Percentiles rank a stretch among this genome's conserved stretches.
phyloP scores from a whole-genome alignment of 2,797 vertebrate species.

The Dicrostonyx torquatus region DNA sequence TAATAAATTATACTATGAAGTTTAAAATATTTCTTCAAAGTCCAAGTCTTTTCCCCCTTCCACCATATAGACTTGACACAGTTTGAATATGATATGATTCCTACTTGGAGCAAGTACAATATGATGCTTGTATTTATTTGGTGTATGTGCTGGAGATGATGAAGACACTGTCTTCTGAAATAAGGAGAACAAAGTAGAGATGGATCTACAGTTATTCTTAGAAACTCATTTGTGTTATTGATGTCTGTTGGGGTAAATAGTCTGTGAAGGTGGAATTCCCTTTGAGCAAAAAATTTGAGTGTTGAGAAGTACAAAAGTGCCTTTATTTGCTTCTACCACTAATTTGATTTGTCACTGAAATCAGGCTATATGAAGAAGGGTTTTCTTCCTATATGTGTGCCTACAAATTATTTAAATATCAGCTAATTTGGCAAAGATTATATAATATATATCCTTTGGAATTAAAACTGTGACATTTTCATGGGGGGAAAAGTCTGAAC shows the following conservation, averaged over 20 bases:
- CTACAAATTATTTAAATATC: slow-evolving; percentile 33
- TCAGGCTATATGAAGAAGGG: background rate
- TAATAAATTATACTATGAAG: slow-evolving; percentile 36
- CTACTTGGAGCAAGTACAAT: background rate
- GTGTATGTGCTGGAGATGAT: background rate
- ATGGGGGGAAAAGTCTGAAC: slow-evolving; percentile 49
- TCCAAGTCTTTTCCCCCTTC: background rate
- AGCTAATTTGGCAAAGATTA: slow-evolving; percentile 49
- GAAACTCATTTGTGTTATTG: slow-evolving; percentile 32
- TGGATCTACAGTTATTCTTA: background rate
- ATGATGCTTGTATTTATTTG: background rate
- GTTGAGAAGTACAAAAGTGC: background rate
- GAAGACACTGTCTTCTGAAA: background rate
- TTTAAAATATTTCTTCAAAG: slow-evolving; percentile 54
- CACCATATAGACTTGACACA: background rate
- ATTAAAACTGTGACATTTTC: slow-evolving; percentile 63
- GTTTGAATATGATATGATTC: background rate
- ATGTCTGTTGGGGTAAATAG: background rate
- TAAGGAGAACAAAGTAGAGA: background rate
- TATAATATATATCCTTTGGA: background rate
- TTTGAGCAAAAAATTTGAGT: background rate
- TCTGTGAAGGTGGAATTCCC: slow-evolving; percentile 2
- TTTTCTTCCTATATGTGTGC: slow-evolving; percentile 6
- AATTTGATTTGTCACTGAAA: background rate
- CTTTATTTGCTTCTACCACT: slow-evolving; percentile 41